phyloP scores from a whole-genome alignment of 2,113 vertebrate species.

The Gnathonemus longibarbis region DNA sequence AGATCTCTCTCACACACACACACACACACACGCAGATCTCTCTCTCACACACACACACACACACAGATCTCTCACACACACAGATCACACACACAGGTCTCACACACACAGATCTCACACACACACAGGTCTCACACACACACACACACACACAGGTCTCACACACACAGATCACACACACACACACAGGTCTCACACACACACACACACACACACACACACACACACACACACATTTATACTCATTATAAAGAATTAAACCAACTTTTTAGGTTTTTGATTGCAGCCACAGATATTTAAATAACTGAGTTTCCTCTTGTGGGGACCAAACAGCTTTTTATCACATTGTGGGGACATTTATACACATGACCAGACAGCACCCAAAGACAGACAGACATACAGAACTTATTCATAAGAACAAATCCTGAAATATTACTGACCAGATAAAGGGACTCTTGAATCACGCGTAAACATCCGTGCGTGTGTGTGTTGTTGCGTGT shows the following conservation, averaged over 20 bases:
- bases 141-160: no score
- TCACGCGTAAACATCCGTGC: constrained; percentile 8
- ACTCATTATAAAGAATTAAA: not conserved
- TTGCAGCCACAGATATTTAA: not conserved
- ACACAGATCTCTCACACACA: no score
- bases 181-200: no score
- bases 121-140: no score
- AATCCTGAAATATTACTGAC: not conserved
- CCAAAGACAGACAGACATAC: not conserved
- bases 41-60: no score
- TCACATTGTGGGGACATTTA: not conserved
- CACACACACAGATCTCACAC: not conserved
- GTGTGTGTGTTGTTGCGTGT: constrained; percentile 2
- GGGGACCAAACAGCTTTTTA: not conserved
- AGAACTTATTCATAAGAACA: not conserved
- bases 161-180: not conserved
- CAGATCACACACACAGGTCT: no score
- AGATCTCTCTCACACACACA: not conserved
- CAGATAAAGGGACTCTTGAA: not conserved
- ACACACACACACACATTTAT: no score
- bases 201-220: not conserved
- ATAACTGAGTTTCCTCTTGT: not conserved
- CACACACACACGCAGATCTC: no score
- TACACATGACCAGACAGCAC: not conserved
- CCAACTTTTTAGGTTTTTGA: not conserved